Percentiles rank a stretch among this genome's conserved stretches.
Conservation (phyloP, 2,888 invertebrate genomes). For the Drosophila recens region DNA sequence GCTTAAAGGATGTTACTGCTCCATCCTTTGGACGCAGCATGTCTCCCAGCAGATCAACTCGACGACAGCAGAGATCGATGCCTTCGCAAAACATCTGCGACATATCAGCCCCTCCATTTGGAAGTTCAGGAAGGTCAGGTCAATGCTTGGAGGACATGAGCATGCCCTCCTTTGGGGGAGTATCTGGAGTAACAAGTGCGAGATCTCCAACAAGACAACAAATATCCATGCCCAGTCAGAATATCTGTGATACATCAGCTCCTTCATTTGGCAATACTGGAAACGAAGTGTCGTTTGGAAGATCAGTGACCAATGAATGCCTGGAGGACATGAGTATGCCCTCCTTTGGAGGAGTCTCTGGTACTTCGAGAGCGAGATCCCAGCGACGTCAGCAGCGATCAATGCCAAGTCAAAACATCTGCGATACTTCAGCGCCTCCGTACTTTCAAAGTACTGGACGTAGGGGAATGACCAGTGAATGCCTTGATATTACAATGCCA, state of each 20-base stretch:
- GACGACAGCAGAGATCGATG: conserved; percentile 8
- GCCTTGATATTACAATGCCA: conserved; percentile 27
- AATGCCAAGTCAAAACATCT: conserved; percentile 13
- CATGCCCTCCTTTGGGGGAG: conserved; percentile 21
- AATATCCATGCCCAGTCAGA: background rate
- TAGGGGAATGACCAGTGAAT: background rate
- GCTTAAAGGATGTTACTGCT: conserved; percentile 31
- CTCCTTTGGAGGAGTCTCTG: conserved; percentile 17
- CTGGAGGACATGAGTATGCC: conserved; percentile 28
- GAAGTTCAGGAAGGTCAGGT: background rate
- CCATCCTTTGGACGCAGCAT: conserved; percentile 26
- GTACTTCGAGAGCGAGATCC: background rate
- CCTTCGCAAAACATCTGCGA: conserved; percentile 13
- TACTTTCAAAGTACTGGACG: background rate
- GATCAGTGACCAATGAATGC: conserved; percentile 1
- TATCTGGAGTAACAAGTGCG: background rate
- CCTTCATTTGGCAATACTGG: background rate
- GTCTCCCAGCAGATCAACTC: background rate
- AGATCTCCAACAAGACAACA: background rate
- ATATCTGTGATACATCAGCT: conserved; percentile 12
- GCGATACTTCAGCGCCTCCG: conserved; percentile 9
- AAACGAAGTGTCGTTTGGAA: background rate
- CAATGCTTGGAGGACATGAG: conserved; percentile 20
- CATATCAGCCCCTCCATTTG: conserved; percentile 8
- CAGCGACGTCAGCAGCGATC: conserved; percentile 1